These are phyloP conservation scores for Scophthalmus maximus DNA, from an alignment of 2,113 vertebrate genomes.

Conservation along the genomic window DNA sequence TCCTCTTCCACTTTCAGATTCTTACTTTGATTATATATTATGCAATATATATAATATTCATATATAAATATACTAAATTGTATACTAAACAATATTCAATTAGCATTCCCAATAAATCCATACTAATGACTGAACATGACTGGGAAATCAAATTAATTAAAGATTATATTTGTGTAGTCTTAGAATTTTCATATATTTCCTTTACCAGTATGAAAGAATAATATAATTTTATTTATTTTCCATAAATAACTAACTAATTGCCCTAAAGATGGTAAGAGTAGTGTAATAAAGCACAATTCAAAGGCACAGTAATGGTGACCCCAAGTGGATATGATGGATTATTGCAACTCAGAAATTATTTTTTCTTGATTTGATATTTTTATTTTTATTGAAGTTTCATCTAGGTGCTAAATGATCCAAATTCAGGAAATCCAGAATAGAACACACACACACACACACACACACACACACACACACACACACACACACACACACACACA, in stretches of 20 bases:
- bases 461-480: too few species aligned
- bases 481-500: too few species aligned
- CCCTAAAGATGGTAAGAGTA: neutral
- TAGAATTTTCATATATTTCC: too few species aligned
- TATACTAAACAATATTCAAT: too few species aligned
- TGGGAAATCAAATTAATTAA: too few species aligned
- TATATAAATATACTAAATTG: too few species aligned
- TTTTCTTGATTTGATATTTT: neutral
- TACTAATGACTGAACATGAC: too few species aligned
- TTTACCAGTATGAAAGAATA: neutral
- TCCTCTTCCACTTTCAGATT: too few species aligned
- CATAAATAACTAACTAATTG: neutral
- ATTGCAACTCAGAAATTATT: constrained; percentile 17
- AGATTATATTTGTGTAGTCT: neutral
- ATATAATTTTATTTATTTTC: neutral
- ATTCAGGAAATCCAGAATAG: too few species aligned
- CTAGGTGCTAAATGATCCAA: too few species aligned
- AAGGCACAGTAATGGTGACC: constrained; percentile 40
- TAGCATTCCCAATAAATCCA: neutral
- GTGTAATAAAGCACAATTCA: neutral
- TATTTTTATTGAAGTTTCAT: neutral
- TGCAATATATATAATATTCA: too few species aligned
- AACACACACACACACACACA: too few species aligned
- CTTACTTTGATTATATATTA: neutral
- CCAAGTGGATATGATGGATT: constrained; percentile 43